Evolutionary conservation across 64 coral and sea anemone species (phyloP).

Genomic region (Dendrophyllia cribrosa): DNA sequence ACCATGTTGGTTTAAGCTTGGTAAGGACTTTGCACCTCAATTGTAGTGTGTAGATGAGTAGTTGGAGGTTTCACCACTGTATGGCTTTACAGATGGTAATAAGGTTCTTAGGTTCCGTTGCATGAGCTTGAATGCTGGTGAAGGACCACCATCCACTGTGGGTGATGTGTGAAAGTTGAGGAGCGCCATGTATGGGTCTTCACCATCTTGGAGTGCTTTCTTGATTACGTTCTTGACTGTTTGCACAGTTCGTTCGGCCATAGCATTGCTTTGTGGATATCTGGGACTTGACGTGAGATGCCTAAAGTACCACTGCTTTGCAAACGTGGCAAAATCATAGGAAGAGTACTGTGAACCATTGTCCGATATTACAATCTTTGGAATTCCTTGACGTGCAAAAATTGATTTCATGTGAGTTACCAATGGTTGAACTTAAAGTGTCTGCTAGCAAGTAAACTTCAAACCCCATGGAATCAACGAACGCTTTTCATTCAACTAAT

Average conservation of each 20-base stretch:
- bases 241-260: conserved; percentile 57
- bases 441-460: background rate
- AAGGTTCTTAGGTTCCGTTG: conserved; percentile 28
- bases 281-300: conserved; percentile 47
- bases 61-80: background rate
- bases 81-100: conserved; percentile 32
- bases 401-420: conserved; percentile 58
- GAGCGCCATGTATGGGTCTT: conserved; percentile 70
- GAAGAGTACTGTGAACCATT: conserved; percentile 54
- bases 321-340: conserved; percentile 3
- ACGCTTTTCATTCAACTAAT: too few relatives aligned
- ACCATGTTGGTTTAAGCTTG: too few relatives aligned
- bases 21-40: too few relatives aligned
- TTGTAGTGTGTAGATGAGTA: too few relatives aligned
- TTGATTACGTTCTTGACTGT: conserved; percentile 48
- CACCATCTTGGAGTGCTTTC: conserved; percentile 48
- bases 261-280: conserved; percentile 15
- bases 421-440: conserved; percentile 43
- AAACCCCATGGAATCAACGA: too few relatives aligned
- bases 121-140: conserved; percentile 43
- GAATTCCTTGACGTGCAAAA: conserved; percentile 67
- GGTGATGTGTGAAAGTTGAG: conserved; percentile 57
- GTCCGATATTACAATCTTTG: conserved; percentile 22
- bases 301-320: conserved; percentile 20
- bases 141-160: conserved; percentile 35